phyloP scores from a whole-genome alignment of 37 sponge, comb jelly and placozoan species.

The Oscarella lobularis region DNA sequence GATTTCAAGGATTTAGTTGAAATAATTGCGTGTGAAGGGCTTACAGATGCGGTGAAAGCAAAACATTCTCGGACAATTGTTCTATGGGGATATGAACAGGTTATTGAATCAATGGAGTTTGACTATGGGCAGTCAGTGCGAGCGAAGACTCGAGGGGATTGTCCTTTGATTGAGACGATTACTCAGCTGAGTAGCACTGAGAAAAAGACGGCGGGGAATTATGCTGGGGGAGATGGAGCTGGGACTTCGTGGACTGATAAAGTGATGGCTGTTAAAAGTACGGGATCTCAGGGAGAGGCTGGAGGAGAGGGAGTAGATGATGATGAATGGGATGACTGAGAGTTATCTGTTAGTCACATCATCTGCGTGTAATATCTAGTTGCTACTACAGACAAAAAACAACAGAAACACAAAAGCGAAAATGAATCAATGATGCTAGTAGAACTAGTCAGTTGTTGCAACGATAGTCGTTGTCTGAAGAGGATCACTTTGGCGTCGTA shows the following conservation, averaged over 20 bases:
- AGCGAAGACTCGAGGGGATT: constrained; percentile 55
- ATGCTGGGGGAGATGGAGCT: constrained; percentile 57
- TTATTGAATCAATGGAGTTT: constrained; percentile 40
- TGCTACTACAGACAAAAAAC: too few species aligned
- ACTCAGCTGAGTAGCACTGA: constrained; percentile 51
- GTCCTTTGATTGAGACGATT: constrained; percentile 15
- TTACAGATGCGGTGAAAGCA: constrained; percentile 17
- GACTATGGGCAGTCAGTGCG: constrained; percentile 36
- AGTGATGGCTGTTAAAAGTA: constrained; percentile 49
- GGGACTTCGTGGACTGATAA: constrained; percentile 69
- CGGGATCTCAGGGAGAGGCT: constrained; percentile 10
- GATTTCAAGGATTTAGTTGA: constrained; percentile 16
- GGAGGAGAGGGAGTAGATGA: constrained; percentile 43
- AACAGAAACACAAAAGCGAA: too few species aligned
- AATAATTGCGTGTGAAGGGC: constrained; percentile 14
- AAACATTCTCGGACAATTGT: constrained; percentile 33
- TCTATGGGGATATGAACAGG: constrained; percentile 53
- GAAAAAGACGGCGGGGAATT: constrained; percentile 41
- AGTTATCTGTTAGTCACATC: background rate
- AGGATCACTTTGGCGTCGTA: too few species aligned
- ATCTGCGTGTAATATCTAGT: too few species aligned
- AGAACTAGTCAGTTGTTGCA: too few species aligned
- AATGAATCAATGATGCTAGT: too few species aligned
- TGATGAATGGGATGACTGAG: constrained; percentile 54
- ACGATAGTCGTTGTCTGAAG: too few species aligned